Conservation (phyloP, 2,113 vertebrate genomes). For the Dipodomys ordii region DNA sequence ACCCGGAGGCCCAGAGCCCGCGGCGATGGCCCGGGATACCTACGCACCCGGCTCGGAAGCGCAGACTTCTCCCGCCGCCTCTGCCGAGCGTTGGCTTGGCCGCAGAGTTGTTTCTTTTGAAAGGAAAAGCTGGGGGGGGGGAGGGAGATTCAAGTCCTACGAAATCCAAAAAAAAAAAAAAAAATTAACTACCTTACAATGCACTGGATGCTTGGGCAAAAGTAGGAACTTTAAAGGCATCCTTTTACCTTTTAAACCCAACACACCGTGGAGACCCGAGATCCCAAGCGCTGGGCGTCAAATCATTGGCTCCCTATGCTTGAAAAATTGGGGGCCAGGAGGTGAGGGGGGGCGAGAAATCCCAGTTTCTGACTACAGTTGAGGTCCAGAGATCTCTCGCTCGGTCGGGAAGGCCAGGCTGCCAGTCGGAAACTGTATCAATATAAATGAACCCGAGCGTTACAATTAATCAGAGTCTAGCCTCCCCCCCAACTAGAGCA, state of each 20-base stretch:
- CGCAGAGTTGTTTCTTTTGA: neutral
- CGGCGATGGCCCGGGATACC: neutral
- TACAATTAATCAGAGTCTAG: slow-evolving; percentile 25
- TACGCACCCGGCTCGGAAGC: no score
- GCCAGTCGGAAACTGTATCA: neutral
- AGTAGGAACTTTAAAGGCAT: neutral
- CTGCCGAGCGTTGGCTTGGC: neutral
- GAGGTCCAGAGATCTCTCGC: neutral
- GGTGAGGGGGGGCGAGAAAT: no score
- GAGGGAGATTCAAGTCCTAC: no score
- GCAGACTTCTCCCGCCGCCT: no score
- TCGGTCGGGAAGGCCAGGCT: neutral
- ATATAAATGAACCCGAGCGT: slow-evolving; percentile 48
- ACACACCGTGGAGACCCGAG: neutral
- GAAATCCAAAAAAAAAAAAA: neutral
- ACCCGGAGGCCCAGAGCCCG: neutral
- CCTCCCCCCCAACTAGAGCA: neutral
- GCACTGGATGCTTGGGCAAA: neutral
- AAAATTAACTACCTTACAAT: neutral
- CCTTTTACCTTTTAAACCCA: slow-evolving; percentile 1
- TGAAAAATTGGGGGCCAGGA: neutral
- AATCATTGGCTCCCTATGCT: neutral
- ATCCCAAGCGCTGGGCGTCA: neutral
- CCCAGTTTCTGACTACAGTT: neutral
- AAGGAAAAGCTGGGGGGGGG: no score